These are phyloP conservation scores for Aporrectodea caliginosa DNA, from an alignment of 1,140 invertebrate genomes.

Conservation along the genomic window DNA sequence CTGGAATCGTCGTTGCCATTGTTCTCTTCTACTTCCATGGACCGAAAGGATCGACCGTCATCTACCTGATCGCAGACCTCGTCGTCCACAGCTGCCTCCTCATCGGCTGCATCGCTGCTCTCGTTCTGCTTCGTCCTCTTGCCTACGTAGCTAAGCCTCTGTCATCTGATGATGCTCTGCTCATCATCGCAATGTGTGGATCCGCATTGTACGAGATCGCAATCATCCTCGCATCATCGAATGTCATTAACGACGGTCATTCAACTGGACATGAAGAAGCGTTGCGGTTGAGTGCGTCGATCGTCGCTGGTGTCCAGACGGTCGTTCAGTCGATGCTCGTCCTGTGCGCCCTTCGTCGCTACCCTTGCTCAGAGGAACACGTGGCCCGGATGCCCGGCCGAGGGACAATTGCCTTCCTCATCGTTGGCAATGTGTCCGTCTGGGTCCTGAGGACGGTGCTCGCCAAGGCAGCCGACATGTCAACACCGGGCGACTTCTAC, in stretches of 20 bases:
- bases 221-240: background rate
- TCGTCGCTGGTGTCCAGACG: constrained; percentile 8
- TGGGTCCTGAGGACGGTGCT: constrained; percentile 17
- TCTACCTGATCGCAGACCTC: constrained; percentile 11
- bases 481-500: constrained; percentile 6
- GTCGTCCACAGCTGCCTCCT: constrained; percentile 9
- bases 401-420: constrained; percentile 17
- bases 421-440: constrained; percentile 19
- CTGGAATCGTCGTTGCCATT: constrained; percentile 14
- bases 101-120: constrained; percentile 4
- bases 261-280: background rate
- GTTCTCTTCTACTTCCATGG: constrained; percentile 9
- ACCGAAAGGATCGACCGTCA: background rate
- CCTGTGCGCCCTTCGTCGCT: constrained; percentile 1
- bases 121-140: constrained; percentile 8
- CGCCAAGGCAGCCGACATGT: background rate
- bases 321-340: constrained; percentile 13
- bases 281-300: background rate
- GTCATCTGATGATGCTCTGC: constrained; percentile 6
- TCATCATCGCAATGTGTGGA: constrained; percentile 7
- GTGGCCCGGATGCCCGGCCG: constrained; percentile 15
- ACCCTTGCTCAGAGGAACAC: constrained; percentile 6
- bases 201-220: constrained; percentile 12
- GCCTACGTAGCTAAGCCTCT: constrained; percentile 21
- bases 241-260: background rate